Evolutionary conservation across 1,140 invertebrate species (phyloP).

Genomic region (Thaumetopoea pityocampa): DNA sequence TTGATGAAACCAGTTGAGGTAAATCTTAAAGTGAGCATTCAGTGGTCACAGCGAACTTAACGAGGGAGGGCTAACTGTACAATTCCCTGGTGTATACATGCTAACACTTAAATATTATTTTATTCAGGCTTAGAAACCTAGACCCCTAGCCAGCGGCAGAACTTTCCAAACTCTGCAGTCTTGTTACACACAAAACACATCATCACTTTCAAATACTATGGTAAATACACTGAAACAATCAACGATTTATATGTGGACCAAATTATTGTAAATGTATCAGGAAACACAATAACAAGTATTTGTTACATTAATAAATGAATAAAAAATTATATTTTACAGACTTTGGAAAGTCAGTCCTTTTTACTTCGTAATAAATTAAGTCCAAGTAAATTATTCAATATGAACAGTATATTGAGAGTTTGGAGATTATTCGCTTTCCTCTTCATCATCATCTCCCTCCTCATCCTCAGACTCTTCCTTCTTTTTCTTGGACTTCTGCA

Average conservation of each 20-base stretch:
- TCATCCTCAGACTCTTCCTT: constrained; percentile 75
- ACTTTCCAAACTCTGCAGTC: constrained; percentile 71
- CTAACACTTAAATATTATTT: constrained; percentile 75
- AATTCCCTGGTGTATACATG: constrained; percentile 72
- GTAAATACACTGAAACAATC: constrained; percentile 33
- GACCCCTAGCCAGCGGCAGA: constrained; percentile 62
- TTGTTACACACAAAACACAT: constrained; percentile 34
- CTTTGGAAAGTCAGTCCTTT: constrained; percentile 72
- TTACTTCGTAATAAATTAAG: constrained; percentile 77
- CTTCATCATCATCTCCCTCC: constrained; percentile 70
- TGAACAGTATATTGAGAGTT: constrained; percentile 65
- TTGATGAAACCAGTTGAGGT: constrained; percentile 61
- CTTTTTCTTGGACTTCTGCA: constrained; percentile 75
- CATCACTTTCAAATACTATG: constrained; percentile 43
- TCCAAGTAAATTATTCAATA: constrained; percentile 76
- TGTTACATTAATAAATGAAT: constrained; percentile 26
- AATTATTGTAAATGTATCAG: constrained; percentile 32
- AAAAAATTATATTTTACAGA: constrained; percentile 54
- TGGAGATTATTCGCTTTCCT: constrained; percentile 76
- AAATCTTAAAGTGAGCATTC: constrained; percentile 65
- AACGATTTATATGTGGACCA: constrained; percentile 39
- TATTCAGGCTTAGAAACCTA: constrained; percentile 66
- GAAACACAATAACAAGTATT: constrained; percentile 24
- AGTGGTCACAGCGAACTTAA: constrained; percentile 73
- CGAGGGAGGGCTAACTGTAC: constrained; percentile 75